A percentile compares a stretch with the other conserved stretches of the same genome.
Evolutionary conservation across 2,797 vertebrate genomes (phyloP).

Genomic region (Peromyscus melanophrys): DNA sequence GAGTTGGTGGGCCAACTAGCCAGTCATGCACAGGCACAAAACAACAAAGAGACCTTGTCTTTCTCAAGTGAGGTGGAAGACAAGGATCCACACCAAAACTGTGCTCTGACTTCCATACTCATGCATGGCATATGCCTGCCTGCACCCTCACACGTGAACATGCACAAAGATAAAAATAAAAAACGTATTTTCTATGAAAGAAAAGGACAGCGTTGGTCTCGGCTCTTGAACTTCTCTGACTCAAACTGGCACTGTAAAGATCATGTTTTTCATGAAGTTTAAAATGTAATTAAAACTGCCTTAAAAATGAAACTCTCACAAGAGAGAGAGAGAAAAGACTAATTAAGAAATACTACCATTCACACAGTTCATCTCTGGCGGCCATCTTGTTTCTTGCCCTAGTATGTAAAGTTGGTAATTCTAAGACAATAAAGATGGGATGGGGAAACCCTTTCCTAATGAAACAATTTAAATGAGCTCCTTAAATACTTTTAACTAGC

Average conservation of each 20-base stretch:
- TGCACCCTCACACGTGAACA: not conserved
- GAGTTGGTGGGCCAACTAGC: not conserved
- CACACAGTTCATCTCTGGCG: slow-evolving; percentile 3
- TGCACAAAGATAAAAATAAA: not conserved
- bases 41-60: not conserved
- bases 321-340: not conserved
- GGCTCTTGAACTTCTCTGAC: not conserved
- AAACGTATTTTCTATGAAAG: slow-evolving; percentile 30
- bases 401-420: slow-evolving; percentile 67
- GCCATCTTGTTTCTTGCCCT: slow-evolving; percentile 74
- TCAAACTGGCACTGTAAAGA: not conserved
- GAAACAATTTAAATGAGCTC: slow-evolving; percentile 82
- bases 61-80: not conserved
- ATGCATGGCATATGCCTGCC: not conserved
- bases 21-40: not conserved
- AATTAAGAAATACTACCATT: slow-evolving; percentile 59
- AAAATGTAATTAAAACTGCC: not conserved
- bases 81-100: not conserved
- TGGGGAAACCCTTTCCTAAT: slow-evolving; percentile 76
- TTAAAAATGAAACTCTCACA: slow-evolving; percentile 30
- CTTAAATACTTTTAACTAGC: slow-evolving; percentile 85
- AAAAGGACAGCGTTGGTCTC: not conserved
- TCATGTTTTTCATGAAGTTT: not conserved
- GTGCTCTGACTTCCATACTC: not conserved
- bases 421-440: slow-evolving; percentile 79